Evolutionary conservation across 2,797 vertebrate genomes (phyloP).

Genomic region (Gephyroberyx darwinii): DNA sequence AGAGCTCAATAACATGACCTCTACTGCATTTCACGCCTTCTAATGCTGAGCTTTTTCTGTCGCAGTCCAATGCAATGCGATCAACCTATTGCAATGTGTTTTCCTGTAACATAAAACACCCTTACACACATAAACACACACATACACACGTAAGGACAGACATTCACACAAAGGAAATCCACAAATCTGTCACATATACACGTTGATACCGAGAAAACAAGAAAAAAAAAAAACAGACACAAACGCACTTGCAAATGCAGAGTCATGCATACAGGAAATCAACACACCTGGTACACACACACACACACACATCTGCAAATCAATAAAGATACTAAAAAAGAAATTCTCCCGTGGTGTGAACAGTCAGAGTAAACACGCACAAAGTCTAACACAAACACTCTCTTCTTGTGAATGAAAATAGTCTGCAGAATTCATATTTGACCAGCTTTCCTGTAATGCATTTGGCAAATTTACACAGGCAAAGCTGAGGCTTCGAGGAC

Average conservation of each 20-base stretch:
- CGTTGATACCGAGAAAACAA: conserved; percentile 30
- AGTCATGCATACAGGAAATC: conserved; percentile 51
- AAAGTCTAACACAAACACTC: neutral
- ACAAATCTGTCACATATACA: conserved; percentile 40
- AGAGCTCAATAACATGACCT: conserved; percentile 35
- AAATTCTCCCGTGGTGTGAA: neutral
- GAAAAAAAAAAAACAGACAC: conserved; percentile 9
- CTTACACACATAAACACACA: neutral
- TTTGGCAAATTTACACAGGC: conserved; percentile 9
- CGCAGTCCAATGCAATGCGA: conserved; percentile 10
- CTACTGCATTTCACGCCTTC: conserved; percentile 10
- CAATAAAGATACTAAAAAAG: conserved; percentile 13
- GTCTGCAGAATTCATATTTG: too few relatives aligned
- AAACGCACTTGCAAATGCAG: conserved; percentile 14
- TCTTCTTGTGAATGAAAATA: too few relatives aligned
- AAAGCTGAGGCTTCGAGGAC: conserved; percentile 11
- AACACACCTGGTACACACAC: conserved; percentile 14
- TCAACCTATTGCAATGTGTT: neutral
- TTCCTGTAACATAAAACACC: conserved; percentile 14
- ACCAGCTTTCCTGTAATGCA: neutral
- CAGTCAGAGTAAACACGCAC: conserved; percentile 22
- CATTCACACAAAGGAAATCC: conserved; percentile 51
- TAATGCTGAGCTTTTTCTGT: neutral
- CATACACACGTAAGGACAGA: conserved; percentile 25
- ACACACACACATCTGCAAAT: neutral